These are phyloP conservation scores for Acanthosoma haemorrhoidale DNA, from an alignment of 2,888 invertebrate genomes.

Conservation along the genomic window DNA sequence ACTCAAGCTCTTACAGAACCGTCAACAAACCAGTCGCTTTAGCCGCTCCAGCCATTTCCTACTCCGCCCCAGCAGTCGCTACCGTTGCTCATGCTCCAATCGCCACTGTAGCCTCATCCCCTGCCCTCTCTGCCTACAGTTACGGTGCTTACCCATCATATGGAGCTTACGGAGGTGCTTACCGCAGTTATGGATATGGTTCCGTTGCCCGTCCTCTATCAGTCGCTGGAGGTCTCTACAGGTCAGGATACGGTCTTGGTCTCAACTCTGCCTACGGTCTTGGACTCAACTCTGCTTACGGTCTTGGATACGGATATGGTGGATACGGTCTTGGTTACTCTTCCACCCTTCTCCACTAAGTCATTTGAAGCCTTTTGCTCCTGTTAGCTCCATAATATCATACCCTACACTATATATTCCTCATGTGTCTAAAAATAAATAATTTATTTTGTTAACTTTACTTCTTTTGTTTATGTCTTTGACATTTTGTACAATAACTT, in stretches of 20 bases:
- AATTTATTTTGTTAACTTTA: too few relatives aligned
- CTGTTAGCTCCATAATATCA: too few relatives aligned
- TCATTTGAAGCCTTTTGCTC: too few relatives aligned
- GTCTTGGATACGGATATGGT: constrained; percentile 4
- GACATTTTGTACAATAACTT: too few relatives aligned
- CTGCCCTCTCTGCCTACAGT: neutral
- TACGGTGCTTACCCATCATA: neutral
- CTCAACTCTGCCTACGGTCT: neutral
- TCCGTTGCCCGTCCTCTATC: neutral
- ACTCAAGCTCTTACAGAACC: neutral
- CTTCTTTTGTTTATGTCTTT: too few relatives aligned
- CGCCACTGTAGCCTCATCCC: constrained; percentile 16
- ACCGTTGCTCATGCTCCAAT: neutral
- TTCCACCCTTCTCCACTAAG: neutral
- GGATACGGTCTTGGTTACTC: constrained; percentile 13
- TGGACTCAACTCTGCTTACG: too few relatives aligned
- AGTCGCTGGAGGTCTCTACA: neutral
- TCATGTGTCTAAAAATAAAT: too few relatives aligned
- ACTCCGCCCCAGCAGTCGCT: neutral
- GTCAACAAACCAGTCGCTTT: neutral
- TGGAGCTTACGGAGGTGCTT: neutral
- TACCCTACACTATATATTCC: too few relatives aligned
- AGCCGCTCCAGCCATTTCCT: neutral
- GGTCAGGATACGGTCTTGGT: neutral
- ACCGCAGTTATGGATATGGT: neutral